phyloP scores from a whole-genome alignment of 37 sponge, comb jelly and placozoan species.

The Oopsacas minuta region DNA sequence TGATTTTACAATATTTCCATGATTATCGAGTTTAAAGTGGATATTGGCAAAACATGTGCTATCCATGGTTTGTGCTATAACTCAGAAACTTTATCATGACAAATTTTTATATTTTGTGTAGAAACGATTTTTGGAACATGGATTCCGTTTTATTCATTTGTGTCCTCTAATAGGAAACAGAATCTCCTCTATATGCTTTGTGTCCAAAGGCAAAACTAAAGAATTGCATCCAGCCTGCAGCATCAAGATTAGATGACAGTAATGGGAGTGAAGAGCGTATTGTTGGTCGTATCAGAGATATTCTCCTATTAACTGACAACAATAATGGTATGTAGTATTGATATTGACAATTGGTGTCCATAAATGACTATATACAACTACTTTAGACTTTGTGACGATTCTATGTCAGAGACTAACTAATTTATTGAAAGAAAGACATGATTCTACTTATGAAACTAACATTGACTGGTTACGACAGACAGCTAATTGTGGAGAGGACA shows the following conservation, averaged over 20 bases:
- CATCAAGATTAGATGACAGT: background rate
- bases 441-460: background rate
- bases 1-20: too few relatives aligned
- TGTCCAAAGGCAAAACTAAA: background rate
- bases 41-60: too few relatives aligned
- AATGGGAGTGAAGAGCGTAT: background rate
- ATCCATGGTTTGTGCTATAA: too few relatives aligned
- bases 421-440: background rate
- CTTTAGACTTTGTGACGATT: background rate
- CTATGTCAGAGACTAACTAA: background rate
- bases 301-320: background rate
- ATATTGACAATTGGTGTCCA: too few relatives aligned
- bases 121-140: too few relatives aligned
- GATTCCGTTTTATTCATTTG: too few relatives aligned
- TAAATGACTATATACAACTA: background rate
- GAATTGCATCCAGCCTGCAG: background rate
- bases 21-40: too few relatives aligned
- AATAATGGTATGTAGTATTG: background rate
- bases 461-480: background rate
- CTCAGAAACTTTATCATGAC: too few relatives aligned
- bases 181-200: background rate
- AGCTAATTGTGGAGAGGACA: constrained; percentile 7
- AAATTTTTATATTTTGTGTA: too few relatives aligned
- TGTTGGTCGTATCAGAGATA: background rate
- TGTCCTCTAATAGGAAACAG: background rate